phyloP scores from a whole-genome alignment of 2,113 vertebrate species.

The Lonchura striata region DNA sequence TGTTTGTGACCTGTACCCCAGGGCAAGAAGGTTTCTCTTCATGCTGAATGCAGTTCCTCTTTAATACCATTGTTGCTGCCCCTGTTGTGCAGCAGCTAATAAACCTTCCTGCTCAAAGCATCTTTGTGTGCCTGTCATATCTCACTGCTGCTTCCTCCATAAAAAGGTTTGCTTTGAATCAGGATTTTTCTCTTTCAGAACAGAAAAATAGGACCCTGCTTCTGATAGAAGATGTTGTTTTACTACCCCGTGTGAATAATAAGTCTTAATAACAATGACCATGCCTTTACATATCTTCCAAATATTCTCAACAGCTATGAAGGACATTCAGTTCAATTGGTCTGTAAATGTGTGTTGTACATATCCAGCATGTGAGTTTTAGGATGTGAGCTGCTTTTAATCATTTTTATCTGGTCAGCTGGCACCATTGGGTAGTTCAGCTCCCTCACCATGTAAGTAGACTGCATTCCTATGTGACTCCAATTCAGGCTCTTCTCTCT shows the following conservation, averaged over 20 bases:
- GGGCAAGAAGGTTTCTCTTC: background rate
- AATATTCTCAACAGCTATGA: conserved; percentile 1
- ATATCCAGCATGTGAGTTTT: background rate
- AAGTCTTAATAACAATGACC: conserved; percentile 14
- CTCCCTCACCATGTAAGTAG: background rate
- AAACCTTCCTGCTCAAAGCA: conserved; percentile 37
- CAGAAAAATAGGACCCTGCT: background rate
- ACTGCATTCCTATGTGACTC: background rate
- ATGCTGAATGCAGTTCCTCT: conserved; percentile 6
- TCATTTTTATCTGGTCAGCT: background rate
- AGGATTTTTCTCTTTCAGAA: conserved; percentile 29
- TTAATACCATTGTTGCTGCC: conserved; percentile 22
- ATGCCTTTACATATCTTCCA: background rate
- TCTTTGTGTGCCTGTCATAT: conserved; percentile 36
- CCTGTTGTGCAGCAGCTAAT: conserved; percentile 32
- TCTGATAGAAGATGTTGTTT: conserved; percentile 29
- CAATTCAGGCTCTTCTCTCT: background rate
- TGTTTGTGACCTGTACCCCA: background rate
- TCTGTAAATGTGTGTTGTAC: background rate
- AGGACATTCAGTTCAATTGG: background rate
- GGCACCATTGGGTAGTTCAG: background rate
- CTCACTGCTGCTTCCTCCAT: conserved; percentile 17
- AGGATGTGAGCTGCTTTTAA: background rate
- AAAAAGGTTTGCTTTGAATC: background rate
- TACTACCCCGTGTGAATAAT: conserved; percentile 11